Base-by-base conservation (phyloP, 2,113 vertebrate genomes). In the Felis catus region DNA sequence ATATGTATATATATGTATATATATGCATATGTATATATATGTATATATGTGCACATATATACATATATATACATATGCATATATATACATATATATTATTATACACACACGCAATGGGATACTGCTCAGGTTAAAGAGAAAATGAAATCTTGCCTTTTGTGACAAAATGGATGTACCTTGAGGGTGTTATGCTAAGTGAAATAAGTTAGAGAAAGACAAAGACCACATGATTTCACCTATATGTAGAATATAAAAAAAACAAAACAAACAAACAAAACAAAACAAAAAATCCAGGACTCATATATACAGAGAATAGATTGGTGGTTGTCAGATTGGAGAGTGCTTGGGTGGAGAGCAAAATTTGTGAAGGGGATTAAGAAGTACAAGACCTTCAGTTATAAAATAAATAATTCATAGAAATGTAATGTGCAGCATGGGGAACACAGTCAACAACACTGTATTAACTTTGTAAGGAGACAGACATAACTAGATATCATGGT, bases 11-110 rank as follows among this genome's bases (percentile, higher is more conserved):
- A 36, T 36, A 36, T 36, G 36, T 36, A 36, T 36, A 13, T 51
- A 8, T 2, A 51, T 0, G 36, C 36, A 51, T 13, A 51, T 13
- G 3, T 13, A 13, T 0, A 51, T 51, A 51, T 18, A 19, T 36
- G 36, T 36, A 36, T 36, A 36, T 36, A 36, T 36, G 2, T 36
- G 36, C 36, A 36, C 36, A 36, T 36, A 36, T 36, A 36, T 1
- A 55, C 5, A 18, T 13, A 29, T 7, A 29, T 14, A 29, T 36
- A 36, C 36, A 36, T 36, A 36, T 36, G 36, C 36, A 36, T 36
- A 36, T 36, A 51, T 13, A 13, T 13, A 13, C 0, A 51, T 51
- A 51, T 18, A 55, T 45, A 45, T 45, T 45, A 45, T 45, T 45
- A 45, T 45, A 45, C 41, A 45, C 18, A 19, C 5, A 18, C 53